A percentile compares a stretch with the other conserved stretches of the same genome.
Conservation (phyloP, 2,888 invertebrate genomes). For the Diabrotica balteata region DNA sequence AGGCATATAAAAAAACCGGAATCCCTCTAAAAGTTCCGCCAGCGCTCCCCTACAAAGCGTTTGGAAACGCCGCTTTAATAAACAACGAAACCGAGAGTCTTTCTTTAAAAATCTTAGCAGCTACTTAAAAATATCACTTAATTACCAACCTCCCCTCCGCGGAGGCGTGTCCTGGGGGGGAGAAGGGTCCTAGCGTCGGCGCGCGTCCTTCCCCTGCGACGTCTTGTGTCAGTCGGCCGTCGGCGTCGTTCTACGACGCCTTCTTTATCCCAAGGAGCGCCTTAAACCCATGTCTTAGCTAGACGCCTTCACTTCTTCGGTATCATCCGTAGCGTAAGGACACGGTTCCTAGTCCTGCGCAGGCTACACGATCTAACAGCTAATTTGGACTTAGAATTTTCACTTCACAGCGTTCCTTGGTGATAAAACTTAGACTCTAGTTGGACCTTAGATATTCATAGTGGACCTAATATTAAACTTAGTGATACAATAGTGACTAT, state of each 20-base stretch:
- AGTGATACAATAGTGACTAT: slow-evolving; percentile 27
- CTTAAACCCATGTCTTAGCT: slow-evolving; percentile 60
- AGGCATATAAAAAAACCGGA: no score
- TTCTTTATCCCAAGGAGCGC: slow-evolving; percentile 59
- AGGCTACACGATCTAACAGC: slow-evolving; percentile 38
- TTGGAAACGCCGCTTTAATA: slow-evolving; percentile 28
- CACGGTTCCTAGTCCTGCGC: slow-evolving; percentile 47
- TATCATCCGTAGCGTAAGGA: slow-evolving; percentile 60
- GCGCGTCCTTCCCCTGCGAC: slow-evolving; percentile 57
- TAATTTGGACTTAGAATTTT: slow-evolving; percentile 42
- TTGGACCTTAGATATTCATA: not conserved
- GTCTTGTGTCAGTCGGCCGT: slow-evolving; percentile 62
- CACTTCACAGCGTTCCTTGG: slow-evolving; percentile 7
- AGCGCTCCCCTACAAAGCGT: slow-evolving; percentile 13
- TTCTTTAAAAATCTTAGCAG: slow-evolving; percentile 60
- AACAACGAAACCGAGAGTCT: slow-evolving; percentile 48
- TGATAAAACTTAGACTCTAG: not conserved
- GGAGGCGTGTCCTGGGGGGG: slow-evolving; percentile 55
- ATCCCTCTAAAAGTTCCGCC: no score
- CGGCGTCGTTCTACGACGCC: slow-evolving; percentile 59
- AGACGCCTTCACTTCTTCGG: slow-evolving; percentile 60
- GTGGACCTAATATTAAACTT: slow-evolving; percentile 7
- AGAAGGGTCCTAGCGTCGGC: slow-evolving; percentile 54
- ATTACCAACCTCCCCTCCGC: slow-evolving; percentile 56
- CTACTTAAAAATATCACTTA: slow-evolving; percentile 61